These are phyloP conservation scores for Neosalanx taihuensis DNA, from an alignment of 2,797 vertebrate genomes.

Conservation along the genomic window DNA sequence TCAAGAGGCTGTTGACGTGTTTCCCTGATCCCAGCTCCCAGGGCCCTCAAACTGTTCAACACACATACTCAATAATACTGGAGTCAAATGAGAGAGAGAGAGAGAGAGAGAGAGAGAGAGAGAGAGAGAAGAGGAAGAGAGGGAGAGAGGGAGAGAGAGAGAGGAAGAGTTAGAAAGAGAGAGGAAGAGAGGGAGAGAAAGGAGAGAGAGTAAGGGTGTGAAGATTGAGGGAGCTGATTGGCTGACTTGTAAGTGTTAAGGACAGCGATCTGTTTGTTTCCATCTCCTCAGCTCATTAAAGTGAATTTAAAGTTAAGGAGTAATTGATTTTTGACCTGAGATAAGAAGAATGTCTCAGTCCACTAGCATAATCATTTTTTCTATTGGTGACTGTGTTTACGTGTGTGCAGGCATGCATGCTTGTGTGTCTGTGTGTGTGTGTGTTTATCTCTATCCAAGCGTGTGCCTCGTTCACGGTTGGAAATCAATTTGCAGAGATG, in stretches of 20 bases:
- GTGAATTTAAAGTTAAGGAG: slow-evolving; percentile 38
- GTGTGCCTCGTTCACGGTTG: slow-evolving; percentile 57
- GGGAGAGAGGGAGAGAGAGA: background rate
- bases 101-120: background rate
- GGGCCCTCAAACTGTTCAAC: background rate
- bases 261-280: background rate
- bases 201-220: background rate
- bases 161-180: background rate
- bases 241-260: background rate
- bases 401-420: too few relatives aligned
- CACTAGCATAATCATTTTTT: slow-evolving; percentile 34
- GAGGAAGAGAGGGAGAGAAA: background rate
- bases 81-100: background rate
- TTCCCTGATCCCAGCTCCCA: too few relatives aligned
- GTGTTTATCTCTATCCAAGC: slow-evolving; percentile 11
- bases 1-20: too few relatives aligned
- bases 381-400: too few relatives aligned
- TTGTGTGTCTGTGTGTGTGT: slow-evolving; percentile 20
- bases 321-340: slow-evolving; percentile 53
- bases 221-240: background rate
- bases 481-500: slow-evolving; percentile 77
- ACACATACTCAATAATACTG: background rate
- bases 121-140: background rate
- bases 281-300: background rate
- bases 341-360: slow-evolving; percentile 47